These are phyloP conservation scores for Gerris buenoi DNA, from an alignment of 1,140 invertebrate genomes.

Conservation along the genomic window DNA sequence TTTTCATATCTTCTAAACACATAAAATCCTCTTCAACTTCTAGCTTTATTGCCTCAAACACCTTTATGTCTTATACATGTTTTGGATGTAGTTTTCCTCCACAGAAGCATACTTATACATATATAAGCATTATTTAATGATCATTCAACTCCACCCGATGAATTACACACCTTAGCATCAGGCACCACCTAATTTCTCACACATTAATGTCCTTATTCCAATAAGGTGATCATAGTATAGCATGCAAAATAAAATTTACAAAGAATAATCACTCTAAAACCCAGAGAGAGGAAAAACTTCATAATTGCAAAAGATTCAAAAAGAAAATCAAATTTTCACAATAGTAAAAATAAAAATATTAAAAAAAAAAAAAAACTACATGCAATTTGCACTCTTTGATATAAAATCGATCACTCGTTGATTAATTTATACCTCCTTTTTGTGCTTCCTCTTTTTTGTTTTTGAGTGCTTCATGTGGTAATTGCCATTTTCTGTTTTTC, in stretches of 20 bases:
- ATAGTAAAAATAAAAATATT: neutral
- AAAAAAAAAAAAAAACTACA: conserved; percentile 5
- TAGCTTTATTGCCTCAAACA: too few species aligned
- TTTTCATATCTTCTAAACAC: too few species aligned
- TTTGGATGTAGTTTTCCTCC: too few species aligned
- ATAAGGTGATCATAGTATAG: too few species aligned
- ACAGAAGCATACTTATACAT: too few species aligned
- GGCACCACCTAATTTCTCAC: too few species aligned
- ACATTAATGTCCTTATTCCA: too few species aligned
- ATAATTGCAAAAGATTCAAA: neutral
- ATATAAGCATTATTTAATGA: too few species aligned
- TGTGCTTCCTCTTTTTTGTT: conserved; percentile 9
- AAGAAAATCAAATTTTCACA: neutral
- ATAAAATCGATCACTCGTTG: neutral
- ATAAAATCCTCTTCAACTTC: too few species aligned
- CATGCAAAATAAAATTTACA: neutral
- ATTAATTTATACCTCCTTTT: conserved; percentile 11
- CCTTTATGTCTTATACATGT: too few species aligned
- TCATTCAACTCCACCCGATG: too few species aligned
- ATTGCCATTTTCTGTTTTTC: conserved; percentile 12
- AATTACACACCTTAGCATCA: too few species aligned
- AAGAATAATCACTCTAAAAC: neutral
- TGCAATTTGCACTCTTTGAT: neutral
- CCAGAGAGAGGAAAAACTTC: neutral
- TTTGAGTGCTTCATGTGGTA: conserved; percentile 7